These are phyloP conservation scores for Cebidichthys violaceus DNA, from an alignment of 2,113 vertebrate species.

Conservation along the genomic window DNA sequence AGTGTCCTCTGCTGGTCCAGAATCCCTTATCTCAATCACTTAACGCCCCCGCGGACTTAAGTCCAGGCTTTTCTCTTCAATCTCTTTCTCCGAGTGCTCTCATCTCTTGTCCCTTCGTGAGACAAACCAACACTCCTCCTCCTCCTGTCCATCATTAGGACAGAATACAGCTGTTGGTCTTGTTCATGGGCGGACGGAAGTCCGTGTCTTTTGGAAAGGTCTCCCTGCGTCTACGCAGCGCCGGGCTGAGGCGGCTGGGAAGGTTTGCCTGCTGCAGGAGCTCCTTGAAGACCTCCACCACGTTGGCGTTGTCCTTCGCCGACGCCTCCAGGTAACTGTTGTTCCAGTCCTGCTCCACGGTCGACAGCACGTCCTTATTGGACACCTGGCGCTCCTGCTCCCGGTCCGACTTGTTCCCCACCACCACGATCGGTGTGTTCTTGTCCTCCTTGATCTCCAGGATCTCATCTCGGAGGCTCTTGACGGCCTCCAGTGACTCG, in stretches of 20 bases:
- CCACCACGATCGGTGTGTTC: slow-evolving; percentile 89
- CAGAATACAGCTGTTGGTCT: slow-evolving; percentile 92
- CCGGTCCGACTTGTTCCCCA: slow-evolving; percentile 90
- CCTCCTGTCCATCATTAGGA: slow-evolving; percentile 77
- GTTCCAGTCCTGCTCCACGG: slow-evolving; percentile 93
- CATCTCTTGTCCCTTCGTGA: neutral
- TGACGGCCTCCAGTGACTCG: slow-evolving; percentile 88
- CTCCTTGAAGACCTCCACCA: slow-evolving; percentile 91
- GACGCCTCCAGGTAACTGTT: slow-evolving; percentile 90
- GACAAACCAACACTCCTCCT: neutral
- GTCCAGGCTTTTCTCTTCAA: slow-evolving; percentile 22
- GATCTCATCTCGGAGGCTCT: slow-evolving; percentile 90
- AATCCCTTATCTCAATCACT: neutral
- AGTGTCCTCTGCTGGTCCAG: slow-evolving; percentile 20
- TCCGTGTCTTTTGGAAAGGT: slow-evolving; percentile 87
- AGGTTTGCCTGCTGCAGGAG: slow-evolving; percentile 89
- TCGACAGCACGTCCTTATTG: slow-evolving; percentile 83
- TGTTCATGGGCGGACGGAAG: slow-evolving; percentile 91
- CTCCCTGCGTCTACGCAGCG: slow-evolving; percentile 88
- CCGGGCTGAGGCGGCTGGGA: slow-evolving; percentile 88
- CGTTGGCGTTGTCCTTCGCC: slow-evolving; percentile 91
- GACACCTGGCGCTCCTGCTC: slow-evolving; percentile 81
- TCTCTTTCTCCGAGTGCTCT: slow-evolving; percentile 13
- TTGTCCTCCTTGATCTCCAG: slow-evolving; percentile 92
- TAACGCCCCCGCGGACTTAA: slow-evolving; percentile 12